phyloP scores from a whole-genome alignment of 2,888 invertebrate species.

The Caenorhabditis parvicauda region DNA sequence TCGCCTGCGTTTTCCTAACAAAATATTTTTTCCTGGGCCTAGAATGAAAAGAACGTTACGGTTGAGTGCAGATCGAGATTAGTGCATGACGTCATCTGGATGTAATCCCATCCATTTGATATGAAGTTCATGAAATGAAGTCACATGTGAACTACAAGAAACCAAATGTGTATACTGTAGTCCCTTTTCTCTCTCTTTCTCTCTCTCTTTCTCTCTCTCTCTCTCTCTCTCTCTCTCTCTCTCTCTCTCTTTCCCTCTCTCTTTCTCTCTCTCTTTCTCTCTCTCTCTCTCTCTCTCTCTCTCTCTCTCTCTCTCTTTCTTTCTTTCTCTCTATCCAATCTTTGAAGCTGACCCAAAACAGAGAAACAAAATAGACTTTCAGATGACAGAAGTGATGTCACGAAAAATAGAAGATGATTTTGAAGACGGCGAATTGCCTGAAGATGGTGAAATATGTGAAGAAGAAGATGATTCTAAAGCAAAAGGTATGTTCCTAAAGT shows the following conservation, averaged over 20 bases:
- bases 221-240: not conserved
- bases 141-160: too few species aligned
- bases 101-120: not conserved
- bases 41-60: too few species aligned
- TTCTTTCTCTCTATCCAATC: slow-evolving; percentile 2
- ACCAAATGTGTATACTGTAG: not conserved
- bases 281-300: not conserved
- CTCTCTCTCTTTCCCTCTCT: slow-evolving; percentile 6
- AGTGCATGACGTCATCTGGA: too few species aligned
- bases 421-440: slow-evolving; percentile 60
- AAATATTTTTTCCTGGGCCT: too few species aligned
- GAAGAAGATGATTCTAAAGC: slow-evolving; percentile 56
- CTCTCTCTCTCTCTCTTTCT: slow-evolving; percentile 2
- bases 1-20: too few species aligned
- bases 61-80: too few species aligned
- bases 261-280: not conserved
- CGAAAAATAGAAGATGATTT: slow-evolving; percentile 23
- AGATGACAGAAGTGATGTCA: slow-evolving; percentile 37
- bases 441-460: slow-evolving; percentile 59
- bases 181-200: not conserved
- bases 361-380: not conserved
- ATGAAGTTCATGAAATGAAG: too few species aligned
- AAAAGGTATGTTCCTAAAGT: too few species aligned
- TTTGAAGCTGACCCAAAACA: not conserved
- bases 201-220: not conserved